Evolutionary conservation across 2,888 invertebrate species (phyloP), one percentile per base, ranked within the genome.

Genomic region (Sinhomidia bicolor): DNA sequence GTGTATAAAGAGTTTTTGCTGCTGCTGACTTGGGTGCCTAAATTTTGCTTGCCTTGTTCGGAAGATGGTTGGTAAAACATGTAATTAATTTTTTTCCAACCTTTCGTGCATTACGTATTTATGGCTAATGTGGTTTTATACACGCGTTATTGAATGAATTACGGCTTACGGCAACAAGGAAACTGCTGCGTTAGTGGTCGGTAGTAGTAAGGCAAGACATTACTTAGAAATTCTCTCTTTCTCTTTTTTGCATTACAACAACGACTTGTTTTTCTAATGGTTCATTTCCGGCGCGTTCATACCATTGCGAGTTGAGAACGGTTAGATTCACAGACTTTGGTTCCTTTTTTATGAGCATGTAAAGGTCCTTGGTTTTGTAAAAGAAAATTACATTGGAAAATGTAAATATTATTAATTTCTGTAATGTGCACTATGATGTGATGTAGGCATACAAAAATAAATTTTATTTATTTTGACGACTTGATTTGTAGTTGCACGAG

Each of bases 251-350:
- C 78, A 54, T 78, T 78, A 51, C n/a, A n/a, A n/a, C n/a, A n/a
- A n/a, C 12, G 51, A 41, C 54, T 65, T 71, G 65, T 57, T 71
- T 51, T 17, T 85, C 78, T 85, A 85, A 85, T 85, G 78, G 85
- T 65, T 78, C 78, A 85, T 85, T 85, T 85, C 85, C 85, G 71
- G 60, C 10, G 51, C 71, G 71, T 44, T 44, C 65, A n/a, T n/a
- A n/a, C n/a, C n/a, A n/a, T n/a, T n/a, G n/a, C n/a, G n/a, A n/a
- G n/a, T n/a, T n/a, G n/a, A n/a, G n/a, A n/a, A n/a, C n/a, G n/a
- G n/a, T n/a, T n/a, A n/a, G n/a, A n/a, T n/a, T n/a, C n/a, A n/a
- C n/a, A n/a, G n/a, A n/a, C n/a, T n/a, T n/a, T n/a, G n/a, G n/a
- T n/a, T n/a, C n/a, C n/a, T n/a, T n/a, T n/a, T n/a, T n/a, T n/a